These are phyloP conservation scores for Alethe diademata DNA, from an alignment of 2,113 vertebrate genomes.

Conservation along the genomic window DNA sequence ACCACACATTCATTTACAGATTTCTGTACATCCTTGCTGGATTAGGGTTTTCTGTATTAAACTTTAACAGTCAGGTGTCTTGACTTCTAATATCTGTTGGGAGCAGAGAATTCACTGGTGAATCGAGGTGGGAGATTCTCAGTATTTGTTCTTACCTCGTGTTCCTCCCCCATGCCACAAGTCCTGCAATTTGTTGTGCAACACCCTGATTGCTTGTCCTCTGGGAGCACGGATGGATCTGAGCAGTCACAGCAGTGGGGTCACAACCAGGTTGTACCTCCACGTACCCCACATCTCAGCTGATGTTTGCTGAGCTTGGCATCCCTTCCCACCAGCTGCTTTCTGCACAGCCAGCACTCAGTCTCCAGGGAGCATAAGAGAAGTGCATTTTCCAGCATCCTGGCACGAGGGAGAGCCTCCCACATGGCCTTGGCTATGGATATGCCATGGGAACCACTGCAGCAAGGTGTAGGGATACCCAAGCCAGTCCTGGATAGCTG, in stretches of 20 bases:
- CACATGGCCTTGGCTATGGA: neutral
- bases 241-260: neutral
- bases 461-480: neutral
- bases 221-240: neutral
- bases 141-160: rapidly evolving
- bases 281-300: neutral
- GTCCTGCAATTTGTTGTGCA: neutral
- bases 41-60: neutral
- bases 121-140: neutral
- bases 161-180: neutral
- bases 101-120: neutral
- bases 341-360: neutral
- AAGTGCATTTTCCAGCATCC: neutral
- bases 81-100: neutral
- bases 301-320: neutral
- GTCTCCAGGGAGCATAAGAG: rapidly evolving
- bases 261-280: neutral
- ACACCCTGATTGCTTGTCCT: neutral
- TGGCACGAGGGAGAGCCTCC: neutral
- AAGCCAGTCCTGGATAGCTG: neutral
- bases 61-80: rapidly evolving
- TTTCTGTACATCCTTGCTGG: neutral
- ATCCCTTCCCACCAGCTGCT: neutral
- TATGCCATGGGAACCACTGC: rapidly evolving
- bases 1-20: neutral